A percentile compares a stretch with the other conserved stretches of the same genome.
phyloP scores from a whole-genome alignment of 2,797 vertebrate genomes.

The Melopsittacus undulatus region DNA sequence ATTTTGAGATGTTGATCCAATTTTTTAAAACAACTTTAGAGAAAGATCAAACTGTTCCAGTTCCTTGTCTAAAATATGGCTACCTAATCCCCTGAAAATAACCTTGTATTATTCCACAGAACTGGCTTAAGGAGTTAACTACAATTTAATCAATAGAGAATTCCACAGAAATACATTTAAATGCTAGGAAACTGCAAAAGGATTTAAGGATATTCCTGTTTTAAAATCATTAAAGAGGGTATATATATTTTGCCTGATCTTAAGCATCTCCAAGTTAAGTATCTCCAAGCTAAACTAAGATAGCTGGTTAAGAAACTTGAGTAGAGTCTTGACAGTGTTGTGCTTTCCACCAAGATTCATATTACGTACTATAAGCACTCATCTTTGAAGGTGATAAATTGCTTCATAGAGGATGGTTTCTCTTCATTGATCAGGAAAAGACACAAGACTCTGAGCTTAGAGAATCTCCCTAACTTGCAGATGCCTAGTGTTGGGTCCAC shows the following conservation, averaged over 20 bases:
- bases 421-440: background rate
- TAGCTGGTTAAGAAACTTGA: background rate
- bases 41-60: background rate
- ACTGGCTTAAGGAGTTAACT: background rate
- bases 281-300: background rate
- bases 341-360: background rate
- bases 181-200: background rate
- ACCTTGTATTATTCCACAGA: accelerated
- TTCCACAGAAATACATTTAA: background rate
- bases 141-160: background rate
- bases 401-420: background rate
- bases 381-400: background rate
- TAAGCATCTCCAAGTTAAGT: background rate
- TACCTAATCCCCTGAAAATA: background rate
- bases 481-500: background rate
- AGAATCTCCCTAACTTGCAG: background rate
- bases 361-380: accelerated
- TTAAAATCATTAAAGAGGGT: background rate
- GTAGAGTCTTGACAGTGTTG: background rate
- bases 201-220: background rate
- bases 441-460: background rate
- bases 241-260: background rate
- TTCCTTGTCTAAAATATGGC: background rate
- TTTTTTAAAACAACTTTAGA: background rate
- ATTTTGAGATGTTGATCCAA: background rate